These are phyloP conservation scores for Hecatera dysodea DNA, from an alignment of 2,888 invertebrate species.

Conservation along the genomic window DNA sequence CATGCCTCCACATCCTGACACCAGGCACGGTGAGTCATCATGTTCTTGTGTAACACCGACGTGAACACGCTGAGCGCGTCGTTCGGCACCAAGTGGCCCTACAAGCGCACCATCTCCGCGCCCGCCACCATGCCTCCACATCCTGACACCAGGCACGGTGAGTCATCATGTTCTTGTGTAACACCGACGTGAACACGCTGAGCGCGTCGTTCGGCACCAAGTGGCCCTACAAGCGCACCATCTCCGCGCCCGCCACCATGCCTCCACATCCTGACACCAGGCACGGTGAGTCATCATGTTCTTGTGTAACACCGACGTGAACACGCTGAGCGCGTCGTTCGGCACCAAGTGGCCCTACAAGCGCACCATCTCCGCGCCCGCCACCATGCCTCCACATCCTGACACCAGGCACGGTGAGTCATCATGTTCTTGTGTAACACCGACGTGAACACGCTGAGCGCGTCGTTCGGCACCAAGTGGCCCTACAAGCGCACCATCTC, in stretches of 20 bases:
- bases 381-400: constrained; percentile 92
- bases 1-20: constrained; percentile 91
- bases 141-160: constrained; percentile 53
- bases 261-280: neutral
- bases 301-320: no score
- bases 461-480: constrained; percentile 4
- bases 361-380: constrained; percentile 97
- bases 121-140: constrained; percentile 95
- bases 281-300: no score
- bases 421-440: constrained; percentile 55
- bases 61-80: constrained; percentile 95
- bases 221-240: neutral
- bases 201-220: no score
- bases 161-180: neutral
- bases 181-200: neutral
- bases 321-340: no score
- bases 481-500: constrained; percentile 81
- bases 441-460: constrained; percentile 41
- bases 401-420: constrained; percentile 83
- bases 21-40: constrained; percentile 39
- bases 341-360: constrained; percentile 94
- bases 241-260: neutral
- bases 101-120: constrained; percentile 98
- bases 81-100: constrained; percentile 98
- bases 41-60: constrained; percentile 58